These are phyloP conservation scores for Ptychochromis oligacanthus DNA, from an alignment of 2,113 vertebrate species.

Conservation along the genomic window DNA sequence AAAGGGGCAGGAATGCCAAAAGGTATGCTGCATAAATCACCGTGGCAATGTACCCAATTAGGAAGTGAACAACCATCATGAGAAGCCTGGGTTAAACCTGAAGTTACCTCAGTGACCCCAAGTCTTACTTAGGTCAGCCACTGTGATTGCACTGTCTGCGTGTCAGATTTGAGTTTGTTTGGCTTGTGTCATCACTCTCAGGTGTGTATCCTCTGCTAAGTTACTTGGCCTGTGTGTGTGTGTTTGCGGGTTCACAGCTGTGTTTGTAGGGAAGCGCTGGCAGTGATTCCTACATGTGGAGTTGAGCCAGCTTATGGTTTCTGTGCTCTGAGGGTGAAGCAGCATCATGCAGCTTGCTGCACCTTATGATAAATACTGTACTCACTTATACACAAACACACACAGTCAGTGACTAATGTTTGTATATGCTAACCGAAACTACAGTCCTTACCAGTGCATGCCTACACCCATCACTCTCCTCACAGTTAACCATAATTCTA, in stretches of 20 bases:
- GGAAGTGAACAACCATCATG: not conserved
- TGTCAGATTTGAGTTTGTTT: slow-evolving; percentile 16
- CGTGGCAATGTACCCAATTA: not conserved
- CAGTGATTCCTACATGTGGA: slow-evolving; percentile 12
- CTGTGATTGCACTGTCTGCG: not conserved
- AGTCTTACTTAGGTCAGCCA: not conserved
- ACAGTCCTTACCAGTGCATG: not conserved
- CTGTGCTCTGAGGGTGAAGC: slow-evolving; percentile 22
- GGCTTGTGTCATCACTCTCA: slow-evolving; percentile 19
- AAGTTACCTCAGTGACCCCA: not conserved
- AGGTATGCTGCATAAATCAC: not conserved
- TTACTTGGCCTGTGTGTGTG: slow-evolving; percentile 1
- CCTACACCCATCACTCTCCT: not conserved
- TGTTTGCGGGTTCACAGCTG: slow-evolving; percentile 30
- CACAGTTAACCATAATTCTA: slow-evolving; percentile 1
- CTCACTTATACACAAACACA: not conserved
- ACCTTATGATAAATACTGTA: slow-evolving; percentile 17
- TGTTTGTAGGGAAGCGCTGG: slow-evolving; percentile 41
- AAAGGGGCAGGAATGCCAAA: too few relatives aligned
- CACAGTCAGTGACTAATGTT: slow-evolving; percentile 3
- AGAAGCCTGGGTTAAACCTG: not conserved
- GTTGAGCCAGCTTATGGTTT: slow-evolving; percentile 44
- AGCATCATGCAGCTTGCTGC: not conserved
- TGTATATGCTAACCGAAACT: not conserved
- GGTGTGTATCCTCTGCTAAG: slow-evolving; percentile 20